Evolutionary conservation across 2,113 vertebrate species (phyloP).

Genomic region (Marmota monax): DNA sequence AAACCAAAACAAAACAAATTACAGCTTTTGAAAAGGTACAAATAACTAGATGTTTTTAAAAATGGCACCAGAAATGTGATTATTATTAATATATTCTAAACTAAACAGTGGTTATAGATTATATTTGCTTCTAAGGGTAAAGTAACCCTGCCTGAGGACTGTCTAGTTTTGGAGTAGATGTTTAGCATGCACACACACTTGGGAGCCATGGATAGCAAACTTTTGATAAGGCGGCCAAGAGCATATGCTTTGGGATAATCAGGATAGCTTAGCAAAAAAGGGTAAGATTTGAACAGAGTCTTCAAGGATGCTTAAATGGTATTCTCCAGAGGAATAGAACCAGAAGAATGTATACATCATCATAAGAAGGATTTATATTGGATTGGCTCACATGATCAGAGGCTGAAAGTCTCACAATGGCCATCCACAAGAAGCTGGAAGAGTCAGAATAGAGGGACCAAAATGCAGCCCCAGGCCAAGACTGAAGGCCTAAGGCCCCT

Average conservation of each 20-base stretch:
- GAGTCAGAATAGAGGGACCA: background rate
- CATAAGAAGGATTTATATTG: background rate
- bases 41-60: constrained; percentile 55
- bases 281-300: background rate
- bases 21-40: constrained; percentile 70
- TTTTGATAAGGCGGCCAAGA: background rate
- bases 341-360: background rate
- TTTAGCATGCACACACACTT: background rate
- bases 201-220: background rate
- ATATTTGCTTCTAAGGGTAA: background rate
- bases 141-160: background rate
- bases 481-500: background rate
- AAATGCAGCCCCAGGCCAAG: background rate
- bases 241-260: background rate
- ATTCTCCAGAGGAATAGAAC: background rate
- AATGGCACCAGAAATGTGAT: constrained; percentile 65
- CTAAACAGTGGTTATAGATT: background rate
- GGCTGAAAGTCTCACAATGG: background rate
- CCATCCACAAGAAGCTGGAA: background rate
- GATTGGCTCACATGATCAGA: background rate
- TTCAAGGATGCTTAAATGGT: background rate
- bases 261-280: background rate
- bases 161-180: background rate
- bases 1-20: constrained; percentile 37
- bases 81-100: constrained; percentile 28